Evolutionary conservation across 2,888 invertebrate species (phyloP), one percentile per base, ranked within the genome.

Genomic region (Tineola bisselliella): DNA sequence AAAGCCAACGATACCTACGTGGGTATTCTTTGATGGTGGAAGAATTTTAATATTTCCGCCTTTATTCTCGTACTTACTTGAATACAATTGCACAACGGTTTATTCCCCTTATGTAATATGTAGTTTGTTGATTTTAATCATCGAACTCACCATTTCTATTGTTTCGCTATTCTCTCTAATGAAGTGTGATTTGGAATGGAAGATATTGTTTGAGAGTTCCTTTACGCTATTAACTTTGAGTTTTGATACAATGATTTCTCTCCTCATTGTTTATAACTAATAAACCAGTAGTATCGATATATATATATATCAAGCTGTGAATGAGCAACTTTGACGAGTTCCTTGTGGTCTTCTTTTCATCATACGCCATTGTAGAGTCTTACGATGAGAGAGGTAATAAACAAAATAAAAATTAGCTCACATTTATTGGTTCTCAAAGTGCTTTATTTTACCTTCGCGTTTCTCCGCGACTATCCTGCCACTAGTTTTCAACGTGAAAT

Each of bases 31-130:
- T 84, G 84, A 81, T 78, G 79, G 69, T 73, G 73, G 76, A 82
- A 77, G 84, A 86, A 84, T 84, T 77, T 84, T 84, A 84, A 86
- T 84, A 84, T 75, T 80, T 84, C 84, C 84, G 84, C 70, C 74
- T 81, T 79, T 78, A 84, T 79, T 71, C 25, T n/a, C n/a, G n/a
- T n/a, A n/a, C n/a, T n/a, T n/a, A 48, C 60, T 62, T 61, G 71
- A 69, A 72, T 73, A 73, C 73, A 76, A 76, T 77, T 75, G 73
- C 73, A 80, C 78, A 82, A 80, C 79, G 70, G 74, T 66, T 71
- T 81, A 74, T 79, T 76, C 75, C 54, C 3, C 54, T 54, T 54
- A 54, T 25, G n/a, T 54, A 54, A 54, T 8, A 48, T 54, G 25
- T 12, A 54, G 2, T 54, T 6, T 52, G 52, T 17, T 25, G 54